Percentiles rank a stretch among this genome's conserved stretches.
phyloP scores from a whole-genome alignment of 2,888 invertebrate genomes.

The Caenorhabditis becei region DNA sequence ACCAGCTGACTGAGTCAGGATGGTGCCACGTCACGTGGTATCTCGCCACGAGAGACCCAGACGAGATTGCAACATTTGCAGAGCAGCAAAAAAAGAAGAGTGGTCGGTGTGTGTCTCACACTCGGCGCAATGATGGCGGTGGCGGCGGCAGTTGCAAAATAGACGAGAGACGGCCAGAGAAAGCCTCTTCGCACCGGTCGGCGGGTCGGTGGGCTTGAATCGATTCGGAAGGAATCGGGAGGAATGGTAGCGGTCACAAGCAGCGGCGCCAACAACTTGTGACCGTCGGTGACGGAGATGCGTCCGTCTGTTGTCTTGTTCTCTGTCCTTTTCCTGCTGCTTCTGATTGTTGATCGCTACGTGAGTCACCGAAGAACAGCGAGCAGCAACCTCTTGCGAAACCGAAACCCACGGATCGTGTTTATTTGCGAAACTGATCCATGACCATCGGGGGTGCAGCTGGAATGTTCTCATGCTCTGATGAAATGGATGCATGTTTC shows the following conservation, averaged over 20 bases:
- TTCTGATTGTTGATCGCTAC: constrained; percentile 19
- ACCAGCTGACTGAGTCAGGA: constrained; percentile 34
- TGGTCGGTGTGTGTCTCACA: constrained; percentile 10
- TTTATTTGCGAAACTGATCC: too few species aligned
- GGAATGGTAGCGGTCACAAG: neutral
- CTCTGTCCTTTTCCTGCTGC: neutral
- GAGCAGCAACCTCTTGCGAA: neutral
- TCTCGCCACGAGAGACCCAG: constrained; percentile 23
- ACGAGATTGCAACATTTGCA: constrained; percentile 49
- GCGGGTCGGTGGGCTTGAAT: neutral
- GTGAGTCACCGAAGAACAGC: constrained; percentile 20
- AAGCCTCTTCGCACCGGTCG: constrained; percentile 1
- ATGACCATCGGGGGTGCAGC: too few species aligned
- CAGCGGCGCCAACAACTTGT: neutral
- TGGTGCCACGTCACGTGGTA: constrained; percentile 43
- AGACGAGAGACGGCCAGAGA: constrained; percentile 11
- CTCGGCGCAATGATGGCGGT: neutral
- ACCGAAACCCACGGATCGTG: too few species aligned
- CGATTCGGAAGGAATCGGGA: constrained; percentile 16
- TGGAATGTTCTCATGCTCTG: too few species aligned
- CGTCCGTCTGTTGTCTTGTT: constrained; percentile 10
- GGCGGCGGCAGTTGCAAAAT: constrained; percentile 26
- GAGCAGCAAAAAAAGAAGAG: constrained; percentile 18
- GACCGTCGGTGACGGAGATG: constrained; percentile 17
- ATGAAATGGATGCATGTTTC: too few species aligned